Conservation (phyloP, 2,888 invertebrate species). For the Dusona sp. region DNA sequence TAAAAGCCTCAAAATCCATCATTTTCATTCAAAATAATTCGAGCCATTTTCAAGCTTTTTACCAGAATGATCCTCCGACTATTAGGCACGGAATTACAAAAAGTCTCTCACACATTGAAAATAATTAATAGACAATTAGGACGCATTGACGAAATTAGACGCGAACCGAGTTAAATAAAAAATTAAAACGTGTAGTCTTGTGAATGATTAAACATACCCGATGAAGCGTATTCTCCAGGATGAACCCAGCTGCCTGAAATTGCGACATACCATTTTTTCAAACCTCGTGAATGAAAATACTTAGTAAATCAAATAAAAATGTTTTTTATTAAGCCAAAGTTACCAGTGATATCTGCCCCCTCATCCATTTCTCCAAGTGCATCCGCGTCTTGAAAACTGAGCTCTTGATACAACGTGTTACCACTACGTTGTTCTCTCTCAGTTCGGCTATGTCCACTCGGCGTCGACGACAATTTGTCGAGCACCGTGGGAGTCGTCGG, state of each 20-base stretch:
- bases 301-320: constrained; percentile 1
- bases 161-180: constrained; percentile 45
- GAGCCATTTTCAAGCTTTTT: background rate
- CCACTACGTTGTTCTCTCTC: constrained; percentile 95
- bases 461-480: constrained; percentile 84
- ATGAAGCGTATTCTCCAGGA: constrained; percentile 99
- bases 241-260: constrained; percentile 97
- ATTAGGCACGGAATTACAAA: background rate
- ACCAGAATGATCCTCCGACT: background rate
- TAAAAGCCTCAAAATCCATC: background rate
- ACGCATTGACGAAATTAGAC: constrained; percentile 42
- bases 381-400: constrained; percentile 95
- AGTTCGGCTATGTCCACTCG: constrained; percentile 88
- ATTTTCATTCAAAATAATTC: background rate
- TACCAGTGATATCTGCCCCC: constrained; percentile 97
- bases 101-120: constrained; percentile 34
- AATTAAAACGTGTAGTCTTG: constrained; percentile 63
- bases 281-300: background rate
- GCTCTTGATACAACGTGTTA: constrained; percentile 96
- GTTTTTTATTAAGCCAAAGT: constrained; percentile 45
- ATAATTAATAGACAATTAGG: constrained; percentile 59
- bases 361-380: constrained; percentile 94
- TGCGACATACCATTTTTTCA: constrained; percentile 1
- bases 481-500: constrained; percentile 83
- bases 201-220: constrained; percentile 90